Evolutionary conservation across 2,113 vertebrate genomes (phyloP).

Genomic region (Phalacrocorax aristotelis): DNA sequence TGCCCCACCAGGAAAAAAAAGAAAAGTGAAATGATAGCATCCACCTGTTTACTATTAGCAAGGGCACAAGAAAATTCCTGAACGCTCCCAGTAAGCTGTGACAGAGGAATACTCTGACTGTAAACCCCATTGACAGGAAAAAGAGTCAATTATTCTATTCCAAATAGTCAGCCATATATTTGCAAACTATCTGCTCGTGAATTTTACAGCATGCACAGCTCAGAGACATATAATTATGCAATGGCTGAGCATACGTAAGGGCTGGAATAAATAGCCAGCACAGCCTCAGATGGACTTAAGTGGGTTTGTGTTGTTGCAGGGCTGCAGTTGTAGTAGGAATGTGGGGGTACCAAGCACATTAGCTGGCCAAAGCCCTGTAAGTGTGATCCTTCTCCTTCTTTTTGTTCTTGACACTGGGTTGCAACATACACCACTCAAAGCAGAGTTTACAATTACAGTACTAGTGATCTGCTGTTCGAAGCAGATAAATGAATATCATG

Average conservation of each 20-base stretch:
- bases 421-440: neutral
- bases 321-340: neutral
- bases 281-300: neutral
- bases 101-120: neutral
- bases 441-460: neutral
- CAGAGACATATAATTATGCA: neutral
- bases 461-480: neutral
- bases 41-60: neutral
- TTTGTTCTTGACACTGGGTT: neutral
- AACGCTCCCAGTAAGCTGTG: neutral
- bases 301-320: neutral
- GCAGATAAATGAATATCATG: neutral
- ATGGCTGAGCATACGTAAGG: neutral
- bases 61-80: neutral
- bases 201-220: neutral
- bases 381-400: neutral
- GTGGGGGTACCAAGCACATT: neutral
- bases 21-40: neutral
- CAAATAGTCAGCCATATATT: neutral
- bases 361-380: neutral
- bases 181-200: neutral
- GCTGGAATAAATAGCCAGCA: neutral
- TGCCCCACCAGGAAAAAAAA: neutral
- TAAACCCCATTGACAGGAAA: conserved; percentile 9
- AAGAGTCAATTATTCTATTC: neutral